Evolutionary conservation across 1,140 invertebrate genomes (phyloP).

Genomic region (Drosophila jambulina): DNA sequence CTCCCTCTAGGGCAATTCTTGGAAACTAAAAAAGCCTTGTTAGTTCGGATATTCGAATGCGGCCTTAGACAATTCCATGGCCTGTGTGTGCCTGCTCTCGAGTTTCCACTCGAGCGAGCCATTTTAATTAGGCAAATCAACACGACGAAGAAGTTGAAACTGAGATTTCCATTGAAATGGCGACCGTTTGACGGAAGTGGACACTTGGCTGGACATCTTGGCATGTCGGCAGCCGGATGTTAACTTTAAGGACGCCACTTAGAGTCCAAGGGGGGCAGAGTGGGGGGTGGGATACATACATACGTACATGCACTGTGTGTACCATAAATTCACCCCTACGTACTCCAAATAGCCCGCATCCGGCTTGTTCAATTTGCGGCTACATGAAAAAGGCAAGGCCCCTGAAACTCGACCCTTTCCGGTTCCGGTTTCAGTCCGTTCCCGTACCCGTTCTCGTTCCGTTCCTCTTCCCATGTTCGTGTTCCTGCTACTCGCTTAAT

Average conservation of each 20-base stretch:
- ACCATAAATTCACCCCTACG: not conserved
- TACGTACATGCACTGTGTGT: constrained; percentile 1
- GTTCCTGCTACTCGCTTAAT: constrained; percentile 17
- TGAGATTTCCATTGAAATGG: constrained; percentile 31
- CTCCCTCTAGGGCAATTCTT: too few relatives aligned
- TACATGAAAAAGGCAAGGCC: constrained; percentile 38
- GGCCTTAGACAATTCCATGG: not conserved
- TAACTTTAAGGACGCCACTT: constrained; percentile 34
- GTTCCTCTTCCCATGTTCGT: not conserved
- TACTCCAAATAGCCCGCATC: constrained; percentile 14
- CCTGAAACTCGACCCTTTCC: not conserved
- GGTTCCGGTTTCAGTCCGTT: constrained; percentile 6
- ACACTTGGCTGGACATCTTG: constrained; percentile 16
- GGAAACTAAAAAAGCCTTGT: not conserved
- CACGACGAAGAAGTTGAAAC: constrained; percentile 19
- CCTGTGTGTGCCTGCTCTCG: constrained; percentile 9
- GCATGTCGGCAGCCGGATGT: constrained; percentile 8
- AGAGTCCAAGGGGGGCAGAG: not conserved
- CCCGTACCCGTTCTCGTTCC: not conserved
- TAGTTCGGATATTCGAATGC: not conserved
- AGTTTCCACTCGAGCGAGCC: constrained; percentile 37
- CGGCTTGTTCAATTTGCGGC: constrained; percentile 50
- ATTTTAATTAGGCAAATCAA: constrained; percentile 55
- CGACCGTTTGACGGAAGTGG: constrained; percentile 26
- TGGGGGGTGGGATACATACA: not conserved